Evolutionary conservation across 2,113 vertebrate genomes (phyloP), one percentile per base, ranked within the genome.

Genomic region (Emydura subglobosa): DNA sequence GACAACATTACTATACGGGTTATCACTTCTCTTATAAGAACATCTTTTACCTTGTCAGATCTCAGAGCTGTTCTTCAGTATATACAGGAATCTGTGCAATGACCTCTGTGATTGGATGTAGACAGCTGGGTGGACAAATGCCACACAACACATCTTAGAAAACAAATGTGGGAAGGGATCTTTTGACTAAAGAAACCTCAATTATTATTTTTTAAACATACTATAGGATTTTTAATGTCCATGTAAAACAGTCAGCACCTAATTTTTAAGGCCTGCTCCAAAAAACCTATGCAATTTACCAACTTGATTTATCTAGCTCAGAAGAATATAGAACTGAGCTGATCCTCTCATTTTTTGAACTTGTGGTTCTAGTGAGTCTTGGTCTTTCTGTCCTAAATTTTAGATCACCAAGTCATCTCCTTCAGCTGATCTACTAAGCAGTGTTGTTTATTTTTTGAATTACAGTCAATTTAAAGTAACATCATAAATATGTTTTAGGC

Each of bases 401-500:
- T 72, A 61, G 80, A 76, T 91, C 79, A 87, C 53, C 72, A 86
- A 29, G 76, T 7, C 24, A 68, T 90, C n/a, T 88, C 83, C 57
- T 59, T 94, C 27, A 87, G 1, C 79, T 88, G 11, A 91, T 90
- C 87, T 89, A 51, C 55, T 87, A 72, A 96, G 22, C 13, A 87
- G 6, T 61, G 25, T 29, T 85, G 80, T 68, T 17, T 86, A 82
- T 86, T 91, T 93, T 89, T 85, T 84, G 93, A 94, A 78, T 82
- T 39, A 24, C 6, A 42, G 39, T 42, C 39, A 92, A 94, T 81
- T 39, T n/a, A 34, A 88, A 88, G 55, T 49, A 85, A 44, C 83
- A 65, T 84, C 83, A 51, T 91, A 94, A 89, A 79, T 84, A 80
- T 92, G 82, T 25, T 91, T 92, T 92, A 79, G 79, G 29, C 68